phyloP scores from a whole-genome alignment of 2,113 vertebrate species.

The Bufo bufo region DNA sequence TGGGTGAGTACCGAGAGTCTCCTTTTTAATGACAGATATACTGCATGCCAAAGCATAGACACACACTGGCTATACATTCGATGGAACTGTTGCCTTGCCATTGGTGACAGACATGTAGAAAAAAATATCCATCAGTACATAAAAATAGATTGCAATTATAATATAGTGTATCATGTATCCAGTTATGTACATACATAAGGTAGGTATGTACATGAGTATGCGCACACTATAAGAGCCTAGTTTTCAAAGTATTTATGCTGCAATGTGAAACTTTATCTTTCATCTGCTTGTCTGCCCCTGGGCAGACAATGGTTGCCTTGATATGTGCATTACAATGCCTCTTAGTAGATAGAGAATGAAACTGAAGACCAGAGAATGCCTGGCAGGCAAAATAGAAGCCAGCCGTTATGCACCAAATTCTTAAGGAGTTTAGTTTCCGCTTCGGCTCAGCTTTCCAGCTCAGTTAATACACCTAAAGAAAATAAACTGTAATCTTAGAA shows the following conservation, averaged over 20 bases:
- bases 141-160: too few species aligned
- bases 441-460: constrained; percentile 71
- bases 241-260: constrained; percentile 57
- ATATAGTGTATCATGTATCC: neutral
- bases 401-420: constrained; percentile 72
- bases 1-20: too few species aligned
- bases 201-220: neutral
- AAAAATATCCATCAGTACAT: neutral
- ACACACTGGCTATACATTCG: too few species aligned
- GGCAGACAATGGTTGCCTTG: constrained; percentile 68
- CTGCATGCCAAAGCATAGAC: too few species aligned
- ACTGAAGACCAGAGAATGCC: constrained; percentile 65
- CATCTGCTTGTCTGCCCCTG: constrained; percentile 59
- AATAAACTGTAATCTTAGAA: constrained; percentile 74
- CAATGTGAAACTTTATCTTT: constrained; percentile 66
- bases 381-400: constrained; percentile 72
- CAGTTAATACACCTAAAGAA: constrained; percentile 72
- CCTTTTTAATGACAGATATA: too few species aligned
- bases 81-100: neutral
- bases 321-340: constrained; percentile 67
- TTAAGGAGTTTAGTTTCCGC: constrained; percentile 73
- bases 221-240: neutral
- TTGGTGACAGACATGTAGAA: neutral
- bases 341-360: constrained; percentile 70
- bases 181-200: neutral